phyloP scores from a whole-genome alignment of 1,140 invertebrate genomes.

The roundworm (Caenorhabditis elegans) region WBcel235 BX284604.4:7983501-7984000 shows the following conservation, averaged over 20 bases:
- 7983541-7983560: background rate
- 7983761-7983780: constrained; percentile 16
- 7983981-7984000: background rate
- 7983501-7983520: constrained; percentile 25
- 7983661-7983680: background rate
- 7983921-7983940: background rate
- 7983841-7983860: background rate
- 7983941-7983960: background rate
- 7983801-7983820: constrained; percentile 28
- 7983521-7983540: background rate
- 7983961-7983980: background rate
- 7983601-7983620: background rate
- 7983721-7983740: constrained; percentile 16
- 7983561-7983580: constrained; percentile 16
- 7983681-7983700: constrained; percentile 9
- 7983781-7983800: constrained; percentile 15
- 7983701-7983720: constrained; percentile 28
- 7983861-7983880: background rate
- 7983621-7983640: constrained; percentile 14
- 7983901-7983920: background rate
- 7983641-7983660: background rate
- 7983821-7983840: constrained; percentile 23
- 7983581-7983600: constrained; percentile 35
- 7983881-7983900: constrained; percentile 3
- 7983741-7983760: constrained; percentile 10